Evolutionary conservation across 2,888 invertebrate species (phyloP).

Genomic region (Chrysomela aeneicollis): DNA sequence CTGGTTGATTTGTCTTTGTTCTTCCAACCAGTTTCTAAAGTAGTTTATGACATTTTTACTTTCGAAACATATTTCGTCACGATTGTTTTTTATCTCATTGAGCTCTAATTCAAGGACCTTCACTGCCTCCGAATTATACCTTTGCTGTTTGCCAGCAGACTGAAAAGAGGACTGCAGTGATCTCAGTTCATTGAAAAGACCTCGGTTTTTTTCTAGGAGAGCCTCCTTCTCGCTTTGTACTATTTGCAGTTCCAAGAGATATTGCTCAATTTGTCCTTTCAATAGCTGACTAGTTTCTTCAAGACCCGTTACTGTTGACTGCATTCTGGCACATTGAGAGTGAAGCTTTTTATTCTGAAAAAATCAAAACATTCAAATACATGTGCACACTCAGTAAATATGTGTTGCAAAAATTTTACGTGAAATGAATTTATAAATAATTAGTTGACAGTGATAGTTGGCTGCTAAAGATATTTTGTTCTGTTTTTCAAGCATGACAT

Average conservation of each 20-base stretch:
- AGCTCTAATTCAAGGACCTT: constrained; percentile 55
- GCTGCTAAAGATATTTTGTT: too few relatives aligned
- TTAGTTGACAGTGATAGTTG: too few relatives aligned
- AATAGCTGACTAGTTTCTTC: constrained; percentile 50
- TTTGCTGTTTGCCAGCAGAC: constrained; percentile 47
- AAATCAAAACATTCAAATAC: constrained; percentile 1
- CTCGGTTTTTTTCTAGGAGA: constrained; percentile 50
- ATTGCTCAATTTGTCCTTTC: constrained; percentile 52
- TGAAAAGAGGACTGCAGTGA: constrained; percentile 48
- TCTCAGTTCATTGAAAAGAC: constrained; percentile 51
- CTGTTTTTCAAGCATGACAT: too few relatives aligned
- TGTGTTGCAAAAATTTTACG: too few relatives aligned
- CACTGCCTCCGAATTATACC: constrained; percentile 48
- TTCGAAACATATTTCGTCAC: constrained; percentile 56
- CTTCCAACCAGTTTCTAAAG: constrained; percentile 57
- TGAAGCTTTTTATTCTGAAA: constrained; percentile 55
- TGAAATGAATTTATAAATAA: too few relatives aligned
- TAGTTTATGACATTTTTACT: constrained; percentile 56
- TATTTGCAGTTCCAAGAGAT: constrained; percentile 47
- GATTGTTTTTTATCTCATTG: constrained; percentile 49
- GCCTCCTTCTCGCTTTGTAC: constrained; percentile 50
- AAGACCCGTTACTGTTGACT: constrained; percentile 43
- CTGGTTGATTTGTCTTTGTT: constrained; percentile 57
- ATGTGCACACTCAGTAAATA: too few relatives aligned
- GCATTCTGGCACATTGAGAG: constrained; percentile 47